Evolutionary conservation across 2,797 vertebrate species (phyloP), one percentile per base, ranked within the genome.

Genomic region (Malacoctenus gilli): DNA sequence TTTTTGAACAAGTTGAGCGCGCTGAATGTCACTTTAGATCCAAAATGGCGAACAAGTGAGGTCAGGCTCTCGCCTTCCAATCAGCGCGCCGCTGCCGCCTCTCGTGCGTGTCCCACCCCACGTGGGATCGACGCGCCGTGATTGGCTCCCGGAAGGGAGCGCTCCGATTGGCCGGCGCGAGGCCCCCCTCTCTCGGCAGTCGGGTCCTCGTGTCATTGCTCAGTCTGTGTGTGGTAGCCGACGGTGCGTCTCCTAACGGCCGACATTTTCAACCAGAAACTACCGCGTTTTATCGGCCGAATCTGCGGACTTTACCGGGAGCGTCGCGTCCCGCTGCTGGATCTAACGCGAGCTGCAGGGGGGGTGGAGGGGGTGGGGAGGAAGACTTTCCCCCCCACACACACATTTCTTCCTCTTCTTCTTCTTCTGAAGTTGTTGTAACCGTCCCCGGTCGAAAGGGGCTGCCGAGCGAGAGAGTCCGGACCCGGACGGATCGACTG

Each of bases 161-260:
- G 14, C 72, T 63, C 80, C 65, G 82, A 93, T 93, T 94, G 93
- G 93, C 70, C 56, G 65, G 79, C 39, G 80, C 79, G 59, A 66
- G 83, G 83, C 85, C 85, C 87, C 85, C 85, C 88, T 92, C 91
- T 93, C 90, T 87, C 92, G 85, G 88, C 92, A 87, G 93, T 91
- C 87, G 86, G 87, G 87, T 91, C 93, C 92, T 91, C 91, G 90
- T 94, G 93, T 92, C 89, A 85, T 87, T 82, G 86, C 90, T 61
- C 89, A 91, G 93, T 91, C 90, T 93, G 93, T 93, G 92, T 92
- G 93, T 93, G 93, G 94, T 87, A 91, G n/a, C 86, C 64, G 51
- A 59, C 72, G 28, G 77, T 63, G 72, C 23, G 37, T 48, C 79
- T 81, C 70, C 72, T 80, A 82, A 80, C 80, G 84, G 66, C 76